Base-by-base conservation (phyloP, 1,140 invertebrate species). In the Pantala flavescens region DNA sequence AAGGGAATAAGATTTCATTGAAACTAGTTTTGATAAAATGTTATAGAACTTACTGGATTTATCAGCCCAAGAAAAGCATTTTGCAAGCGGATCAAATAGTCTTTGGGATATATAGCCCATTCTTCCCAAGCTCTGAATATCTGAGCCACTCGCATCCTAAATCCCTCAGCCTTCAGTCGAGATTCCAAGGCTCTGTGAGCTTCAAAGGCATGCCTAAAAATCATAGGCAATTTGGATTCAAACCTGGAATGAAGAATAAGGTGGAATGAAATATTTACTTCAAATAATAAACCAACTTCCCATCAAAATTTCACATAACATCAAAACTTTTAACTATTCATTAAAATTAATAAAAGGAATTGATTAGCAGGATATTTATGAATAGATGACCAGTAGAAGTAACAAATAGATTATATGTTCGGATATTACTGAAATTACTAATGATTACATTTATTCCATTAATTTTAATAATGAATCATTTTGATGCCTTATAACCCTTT, bases 121-220 rank as follows among this genome's bases (percentile, higher is more conserved):
- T 99, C 98, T 84, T 98, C 96, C 97, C 98, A 99, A 1, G 96
- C 95, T 80, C 94, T 88, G 81, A 99, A 93, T 79, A 96, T 93
- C 79, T 90, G 88, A 85, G 97, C 92, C n/a, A 99, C 93, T 76
- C 97, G 88, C 78, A 96, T 90, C 84, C 97, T 96, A 82, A 98
- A 98, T 43, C 97, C 96, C 85, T 99, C 97, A 43, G 95, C 95
- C 85, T 96, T 96, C 70, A 98, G 82, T 76, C 96, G 86, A 77
- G 94, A 95, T 78, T 96, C 91, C 81, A 97, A 91, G 71, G 84
- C 88, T 80, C 91, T 87, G 81, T 91, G 92, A 21, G 91, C 88
- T 80, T 87, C 88, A 83, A 93, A 89, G 2, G 97, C 82, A 81
- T 93, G 88, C 78, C 90, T 89, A 84, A 98, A 97, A 78, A 99